Evolutionary conservation across 2,797 vertebrate genomes (phyloP).

Genomic region (Urosaurus nigricauda): DNA sequence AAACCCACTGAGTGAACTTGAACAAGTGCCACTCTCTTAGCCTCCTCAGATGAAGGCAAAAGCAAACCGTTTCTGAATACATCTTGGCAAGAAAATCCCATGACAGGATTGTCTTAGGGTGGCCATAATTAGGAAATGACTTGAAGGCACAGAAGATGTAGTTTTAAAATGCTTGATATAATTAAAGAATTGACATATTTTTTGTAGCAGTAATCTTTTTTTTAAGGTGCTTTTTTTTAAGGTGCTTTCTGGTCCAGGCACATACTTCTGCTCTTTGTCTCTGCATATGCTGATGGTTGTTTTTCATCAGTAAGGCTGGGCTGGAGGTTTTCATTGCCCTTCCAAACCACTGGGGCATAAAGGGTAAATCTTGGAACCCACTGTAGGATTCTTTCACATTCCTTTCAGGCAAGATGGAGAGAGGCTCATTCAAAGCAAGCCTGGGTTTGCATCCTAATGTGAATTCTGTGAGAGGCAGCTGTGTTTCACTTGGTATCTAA

Average conservation of each 20-base stretch:
- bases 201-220: not conserved
- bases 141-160: too few species aligned
- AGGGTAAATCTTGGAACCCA: not conserved
- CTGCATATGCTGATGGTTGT: too few species aligned
- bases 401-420: constrained; percentile 10
- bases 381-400: constrained; percentile 5
- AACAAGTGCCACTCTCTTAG: too few species aligned
- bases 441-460: constrained; percentile 40
- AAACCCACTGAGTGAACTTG: too few species aligned
- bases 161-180: not conserved
- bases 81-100: too few species aligned
- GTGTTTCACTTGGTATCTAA: not conserved
- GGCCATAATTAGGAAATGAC: too few species aligned
- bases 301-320: not conserved
- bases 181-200: not conserved
- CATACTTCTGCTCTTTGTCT: not conserved
- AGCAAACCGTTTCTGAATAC: too few species aligned
- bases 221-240: not conserved
- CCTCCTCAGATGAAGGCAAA: too few species aligned
- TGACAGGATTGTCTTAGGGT: too few species aligned
- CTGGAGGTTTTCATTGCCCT: not conserved
- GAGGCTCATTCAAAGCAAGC: constrained; percentile 8
- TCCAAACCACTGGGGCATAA: not conserved
- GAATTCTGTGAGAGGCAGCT: constrained; percentile 17
- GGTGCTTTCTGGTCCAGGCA: not conserved